Conservation (phyloP, 2,113 vertebrate species). For the Beaufortia kweichowensis region DNA sequence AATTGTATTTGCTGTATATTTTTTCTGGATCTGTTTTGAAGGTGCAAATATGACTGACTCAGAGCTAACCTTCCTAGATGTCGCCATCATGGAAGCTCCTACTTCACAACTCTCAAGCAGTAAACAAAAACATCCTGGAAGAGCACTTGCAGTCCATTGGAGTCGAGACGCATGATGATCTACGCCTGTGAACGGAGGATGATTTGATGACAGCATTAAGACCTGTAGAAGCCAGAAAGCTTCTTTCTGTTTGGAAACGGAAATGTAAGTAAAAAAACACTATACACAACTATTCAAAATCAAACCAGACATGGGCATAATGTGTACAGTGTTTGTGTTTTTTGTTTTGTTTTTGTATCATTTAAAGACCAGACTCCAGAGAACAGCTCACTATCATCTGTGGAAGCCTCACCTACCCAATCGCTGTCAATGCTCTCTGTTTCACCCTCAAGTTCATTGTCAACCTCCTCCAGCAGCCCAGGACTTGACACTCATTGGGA, state of each 20-base stretch:
- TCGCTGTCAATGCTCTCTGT: not conserved
- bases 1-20: not conserved
- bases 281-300: conserved; percentile 16
- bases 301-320: conserved; percentile 20
- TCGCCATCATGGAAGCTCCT: conserved; percentile 42
- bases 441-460: not conserved
- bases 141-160: conserved; percentile 47
- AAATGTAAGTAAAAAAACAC: conserved; percentile 16
- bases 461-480: conserved; percentile 17
- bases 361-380: conserved; percentile 11
- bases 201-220: conserved; percentile 47
- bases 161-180: conserved; percentile 33
- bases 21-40: conserved; percentile 22
- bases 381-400: conserved; percentile 11
- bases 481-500: conserved; percentile 16
- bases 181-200: conserved; percentile 14
- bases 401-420: conserved; percentile 12
- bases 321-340: not conserved
- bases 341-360: too few species aligned
- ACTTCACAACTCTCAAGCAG: conserved; percentile 38
- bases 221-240: conserved; percentile 43
- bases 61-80: conserved; percentile 28
- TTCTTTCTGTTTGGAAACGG: not conserved
- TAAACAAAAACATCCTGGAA: conserved; percentile 47
- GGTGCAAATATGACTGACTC: conserved; percentile 35